A percentile compares a stretch with the other conserved stretches of the same genome.
These are phyloP conservation scores for Dicerorhinus sumatrensis DNA, from an alignment of 2,113 vertebrate genomes.

Conservation along the genomic window DNA sequence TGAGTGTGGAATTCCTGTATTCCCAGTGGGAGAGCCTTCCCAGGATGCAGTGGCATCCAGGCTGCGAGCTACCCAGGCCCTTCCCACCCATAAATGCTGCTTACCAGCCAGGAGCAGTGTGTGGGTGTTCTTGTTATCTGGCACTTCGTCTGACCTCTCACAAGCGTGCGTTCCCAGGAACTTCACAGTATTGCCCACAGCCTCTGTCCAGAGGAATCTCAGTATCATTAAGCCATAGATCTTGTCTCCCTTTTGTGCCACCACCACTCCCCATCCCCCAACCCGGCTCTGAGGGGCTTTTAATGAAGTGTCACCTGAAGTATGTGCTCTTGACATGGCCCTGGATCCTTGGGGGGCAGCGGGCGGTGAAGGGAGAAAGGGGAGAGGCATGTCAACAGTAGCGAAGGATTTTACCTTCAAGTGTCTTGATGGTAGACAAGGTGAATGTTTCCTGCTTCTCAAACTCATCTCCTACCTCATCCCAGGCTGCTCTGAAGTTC, in stretches of 20 bases:
- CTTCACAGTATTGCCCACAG: slow-evolving; percentile 90
- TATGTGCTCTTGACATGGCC: background rate
- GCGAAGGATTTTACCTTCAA: slow-evolving; percentile 86
- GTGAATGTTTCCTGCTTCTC: slow-evolving; percentile 92
- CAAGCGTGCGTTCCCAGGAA: slow-evolving; percentile 92
- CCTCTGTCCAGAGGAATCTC: slow-evolving; percentile 84
- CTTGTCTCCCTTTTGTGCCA: too few species aligned
- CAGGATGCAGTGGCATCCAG: background rate
- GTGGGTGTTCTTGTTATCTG: slow-evolving; percentile 91
- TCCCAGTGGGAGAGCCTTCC: background rate
- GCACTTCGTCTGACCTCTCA: slow-evolving; percentile 91
- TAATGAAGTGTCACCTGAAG: background rate
- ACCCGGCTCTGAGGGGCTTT: background rate
- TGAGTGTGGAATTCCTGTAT: background rate
- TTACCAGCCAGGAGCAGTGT: slow-evolving; percentile 89
- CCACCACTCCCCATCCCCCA: background rate
- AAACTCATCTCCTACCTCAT: slow-evolving; percentile 90
- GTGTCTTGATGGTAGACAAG: slow-evolving; percentile 89
- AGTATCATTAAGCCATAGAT: background rate
- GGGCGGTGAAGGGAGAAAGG: background rate
- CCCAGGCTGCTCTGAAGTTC: slow-evolving; percentile 91
- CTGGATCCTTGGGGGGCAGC: background rate
- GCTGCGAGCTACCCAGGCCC: background rate
- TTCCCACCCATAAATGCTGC: background rate
- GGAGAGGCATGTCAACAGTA: background rate